phyloP scores from a whole-genome alignment of 2,113 vertebrate species.

The Passer domesticus region DNA sequence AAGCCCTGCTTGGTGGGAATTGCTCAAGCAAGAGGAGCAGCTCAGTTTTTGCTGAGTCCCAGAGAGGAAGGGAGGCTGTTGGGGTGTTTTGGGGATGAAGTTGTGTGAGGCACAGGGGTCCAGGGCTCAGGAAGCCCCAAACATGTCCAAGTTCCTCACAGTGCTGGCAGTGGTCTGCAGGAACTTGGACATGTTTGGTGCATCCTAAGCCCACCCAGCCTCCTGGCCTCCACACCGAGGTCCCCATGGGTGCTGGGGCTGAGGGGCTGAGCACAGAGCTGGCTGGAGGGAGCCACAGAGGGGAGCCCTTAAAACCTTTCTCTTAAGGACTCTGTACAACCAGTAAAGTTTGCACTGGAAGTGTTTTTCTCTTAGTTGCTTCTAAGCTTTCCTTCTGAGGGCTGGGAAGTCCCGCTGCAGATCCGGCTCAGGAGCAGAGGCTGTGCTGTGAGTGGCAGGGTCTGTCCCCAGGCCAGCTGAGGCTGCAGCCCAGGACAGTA shows the following conservation, averaged over 20 bases:
- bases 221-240: fast-evolving
- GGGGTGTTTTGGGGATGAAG: neutral
- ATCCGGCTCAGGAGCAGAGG: neutral
- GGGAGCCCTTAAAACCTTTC: neutral
- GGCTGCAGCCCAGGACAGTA: neutral
- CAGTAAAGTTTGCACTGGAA: neutral
- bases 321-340: neutral
- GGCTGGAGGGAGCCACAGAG: neutral
- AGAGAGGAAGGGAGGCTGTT: fast-evolving
- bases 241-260: fast-evolving
- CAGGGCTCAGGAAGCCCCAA: neutral
- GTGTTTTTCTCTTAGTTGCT: neutral
- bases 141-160: neutral
- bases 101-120: neutral
- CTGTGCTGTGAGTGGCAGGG: neutral
- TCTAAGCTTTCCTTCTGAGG: neutral
- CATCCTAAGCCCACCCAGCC: neutral
- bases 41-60: neutral
- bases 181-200: neutral
- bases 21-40: neutral
- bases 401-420: fast-evolving
- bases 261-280: neutral
- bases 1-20: neutral
- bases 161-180: neutral
- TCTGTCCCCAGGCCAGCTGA: neutral